Conservation (phyloP, 1,140 invertebrate genomes). For the Papilio polyxenes region DNA sequence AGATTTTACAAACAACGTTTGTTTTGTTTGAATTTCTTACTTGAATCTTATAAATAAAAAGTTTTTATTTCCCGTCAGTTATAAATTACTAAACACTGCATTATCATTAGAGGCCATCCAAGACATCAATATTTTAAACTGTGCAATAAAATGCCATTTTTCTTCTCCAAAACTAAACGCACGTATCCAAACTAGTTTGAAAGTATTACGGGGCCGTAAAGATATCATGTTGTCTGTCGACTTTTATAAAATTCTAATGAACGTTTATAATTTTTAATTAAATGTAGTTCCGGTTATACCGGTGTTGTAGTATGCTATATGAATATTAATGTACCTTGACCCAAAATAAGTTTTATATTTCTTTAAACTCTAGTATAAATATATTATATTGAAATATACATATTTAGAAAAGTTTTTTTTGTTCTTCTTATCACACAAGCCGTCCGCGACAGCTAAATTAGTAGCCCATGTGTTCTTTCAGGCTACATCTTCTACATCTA, state of each 20-base stretch:
- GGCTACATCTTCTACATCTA: too few relatives aligned
- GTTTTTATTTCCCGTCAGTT: not conserved
- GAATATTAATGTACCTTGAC: slow-evolving; percentile 22
- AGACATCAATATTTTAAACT: not conserved
- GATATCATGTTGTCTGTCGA: not conserved
- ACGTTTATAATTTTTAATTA: slow-evolving; percentile 9
- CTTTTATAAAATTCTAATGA: slow-evolving; percentile 25
- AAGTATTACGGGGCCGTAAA: not conserved
- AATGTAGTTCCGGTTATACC: not conserved
- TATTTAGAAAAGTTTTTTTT: too few relatives aligned
- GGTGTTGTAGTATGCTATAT: not conserved
- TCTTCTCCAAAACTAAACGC: not conserved
- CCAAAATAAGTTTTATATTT: not conserved
- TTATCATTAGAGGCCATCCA: slow-evolving; percentile 14
- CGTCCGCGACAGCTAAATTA: too few relatives aligned
- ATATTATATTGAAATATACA: too few relatives aligned
- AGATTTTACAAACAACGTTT: not conserved
- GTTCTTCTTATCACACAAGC: too few relatives aligned
- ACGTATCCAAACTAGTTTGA: not conserved
- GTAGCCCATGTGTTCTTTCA: too few relatives aligned
- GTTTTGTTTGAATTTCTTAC: not conserved
- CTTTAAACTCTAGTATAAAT: not conserved
- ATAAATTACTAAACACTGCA: not conserved
- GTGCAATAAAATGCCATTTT: slow-evolving; percentile 26
- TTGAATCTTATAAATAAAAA: not conserved